Evolutionary conservation across 2,113 vertebrate genomes (phyloP), one percentile per base, ranked within the genome.

Genomic region (Ploceus nigricollis): DNA sequence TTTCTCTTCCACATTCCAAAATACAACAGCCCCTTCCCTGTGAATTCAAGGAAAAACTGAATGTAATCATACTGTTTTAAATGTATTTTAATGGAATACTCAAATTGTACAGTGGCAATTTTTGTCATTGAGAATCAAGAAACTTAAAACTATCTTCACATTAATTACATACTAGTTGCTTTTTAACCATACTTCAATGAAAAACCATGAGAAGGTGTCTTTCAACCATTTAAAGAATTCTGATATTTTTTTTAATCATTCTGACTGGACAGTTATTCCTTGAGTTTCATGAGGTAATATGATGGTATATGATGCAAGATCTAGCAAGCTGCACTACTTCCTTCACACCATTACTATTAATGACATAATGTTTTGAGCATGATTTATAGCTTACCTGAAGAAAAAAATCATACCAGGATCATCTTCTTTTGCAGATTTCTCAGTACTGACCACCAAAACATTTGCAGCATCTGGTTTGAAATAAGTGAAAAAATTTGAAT

Each of bases 1-100:
- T 98, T 98, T 99, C 68, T 99, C 99, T 93, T 99, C 99, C 92
- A 99, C 99, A 83, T 99, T 99, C 99, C 99, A 99, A 98, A 99
- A 99, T 90, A 99, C 98, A 87, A 99, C 98, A 42, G 99, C 99
- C 45, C 99, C 99, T 98, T 99, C 99, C 97, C 99, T 99, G 96
- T 84, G 85, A 97, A 98, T 56, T 92, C 92, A 96, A 97, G 42
- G 75, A 88, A 82, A 77, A 96, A 51, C 42, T 80, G 47, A 91
- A n/a, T 89, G 87, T 95, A 94, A 82, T 63, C 69, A 65, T 33
- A 75, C 48, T 60, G n/a, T 31, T 53, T 94, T 28, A 91, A 50
- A 78, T 30, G 13, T 65, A 56, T 68, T 93, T 90, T 76, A 72
- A 61, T 30, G 39, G 54, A 85, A 65, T 40, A 88, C 5, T 95